Conservation (phyloP, 64 coral and sea anemone genomes). For the Catalaphyllia jardinei region DNA sequence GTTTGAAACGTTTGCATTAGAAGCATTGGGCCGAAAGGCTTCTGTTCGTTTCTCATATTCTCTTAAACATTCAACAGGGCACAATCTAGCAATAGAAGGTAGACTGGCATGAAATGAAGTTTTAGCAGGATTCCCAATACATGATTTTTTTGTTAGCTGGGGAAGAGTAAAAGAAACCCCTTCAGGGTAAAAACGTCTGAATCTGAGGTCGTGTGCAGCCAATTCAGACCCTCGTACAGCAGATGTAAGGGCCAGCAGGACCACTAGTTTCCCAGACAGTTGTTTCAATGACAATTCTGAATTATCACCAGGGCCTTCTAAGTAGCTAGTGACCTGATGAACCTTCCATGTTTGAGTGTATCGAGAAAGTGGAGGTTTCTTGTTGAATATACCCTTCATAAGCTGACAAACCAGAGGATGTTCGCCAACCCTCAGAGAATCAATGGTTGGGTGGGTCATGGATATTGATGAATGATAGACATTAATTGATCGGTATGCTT, state of each 20-base stretch:
- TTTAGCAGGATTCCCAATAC: no score
- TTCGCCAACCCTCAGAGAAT: neutral
- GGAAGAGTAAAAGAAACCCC: no score
- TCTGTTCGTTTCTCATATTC: neutral
- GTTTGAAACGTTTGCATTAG: neutral
- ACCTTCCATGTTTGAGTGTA: constrained; percentile 10
- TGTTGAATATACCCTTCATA: neutral
- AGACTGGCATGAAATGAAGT: no score
- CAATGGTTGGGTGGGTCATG: neutral
- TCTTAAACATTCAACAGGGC: constrained; percentile 11
- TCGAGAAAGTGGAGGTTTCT: neutral
- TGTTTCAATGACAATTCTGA: constrained; percentile 17
- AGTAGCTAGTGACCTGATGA: neutral
- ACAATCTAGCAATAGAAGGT: no score
- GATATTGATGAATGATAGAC: neutral
- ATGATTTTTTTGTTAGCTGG: no score
- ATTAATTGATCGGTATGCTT: neutral
- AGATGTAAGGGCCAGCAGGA: constrained; percentile 30
- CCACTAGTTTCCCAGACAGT: constrained; percentile 7
- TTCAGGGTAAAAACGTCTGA: neutral
- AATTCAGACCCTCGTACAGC: constrained; percentile 30
- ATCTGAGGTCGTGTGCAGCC: constrained; percentile 33
- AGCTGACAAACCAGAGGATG: constrained; percentile 18
- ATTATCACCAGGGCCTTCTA: neutral
- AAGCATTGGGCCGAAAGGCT: neutral